Percentiles rank a stretch among this genome's conserved stretches.
Conservation (phyloP, 37 sponge, comb jelly and placozoan species). For the Mnemiopsis leidyi region DNA sequence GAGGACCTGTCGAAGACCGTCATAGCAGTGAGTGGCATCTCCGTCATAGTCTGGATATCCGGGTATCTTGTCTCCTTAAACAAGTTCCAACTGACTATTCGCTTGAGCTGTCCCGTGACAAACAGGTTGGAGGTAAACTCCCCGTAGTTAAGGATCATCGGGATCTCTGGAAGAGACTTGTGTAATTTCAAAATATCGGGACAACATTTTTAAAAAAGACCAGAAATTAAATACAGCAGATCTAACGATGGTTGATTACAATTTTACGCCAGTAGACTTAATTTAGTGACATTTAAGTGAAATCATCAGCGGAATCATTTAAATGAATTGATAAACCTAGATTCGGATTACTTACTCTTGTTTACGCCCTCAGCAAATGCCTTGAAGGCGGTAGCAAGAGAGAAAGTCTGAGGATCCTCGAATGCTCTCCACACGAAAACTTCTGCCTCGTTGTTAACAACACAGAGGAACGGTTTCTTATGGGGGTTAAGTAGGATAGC, state of each 20-base stretch:
- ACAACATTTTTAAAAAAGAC: no score
- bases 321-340: no score
- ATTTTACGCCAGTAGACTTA: no score
- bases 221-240: no score
- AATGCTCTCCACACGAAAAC: slow-evolving; percentile 43
- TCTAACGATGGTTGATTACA: no score
- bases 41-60: slow-evolving; percentile 40
- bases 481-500: slow-evolving; percentile 25
- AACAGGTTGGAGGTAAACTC: slow-evolving; percentile 39
- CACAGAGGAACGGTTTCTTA: background rate
- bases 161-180: background rate
- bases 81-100: slow-evolving; percentile 50
- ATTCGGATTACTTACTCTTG: slow-evolving; percentile 26
- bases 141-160: background rate
- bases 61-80: slow-evolving; percentile 61
- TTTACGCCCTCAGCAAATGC: background rate
- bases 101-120: slow-evolving; percentile 10
- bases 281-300: no score
- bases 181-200: no score
- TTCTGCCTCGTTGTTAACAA: slow-evolving; percentile 29
- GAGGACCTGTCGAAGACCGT: slow-evolving; percentile 34
- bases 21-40: slow-evolving; percentile 32
- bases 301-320: no score
- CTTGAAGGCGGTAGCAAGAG: slow-evolving; percentile 48
- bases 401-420: slow-evolving; percentile 14